Percentiles rank a stretch among this genome's conserved stretches.
Evolutionary conservation across 2,113 vertebrate genomes (phyloP).

Genomic region (Limanda limanda): DNA sequence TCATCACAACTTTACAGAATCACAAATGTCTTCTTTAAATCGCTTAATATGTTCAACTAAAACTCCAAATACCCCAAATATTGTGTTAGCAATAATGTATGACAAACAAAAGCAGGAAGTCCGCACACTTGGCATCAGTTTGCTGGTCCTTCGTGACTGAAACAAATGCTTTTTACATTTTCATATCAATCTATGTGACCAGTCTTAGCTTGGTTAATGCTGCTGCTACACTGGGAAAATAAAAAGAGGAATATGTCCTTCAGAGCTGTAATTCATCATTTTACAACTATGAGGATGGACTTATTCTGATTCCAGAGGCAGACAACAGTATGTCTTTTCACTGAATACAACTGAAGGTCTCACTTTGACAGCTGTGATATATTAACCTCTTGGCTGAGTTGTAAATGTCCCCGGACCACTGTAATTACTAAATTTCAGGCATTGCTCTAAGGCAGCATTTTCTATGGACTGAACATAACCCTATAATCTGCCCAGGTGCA

Average conservation of each 20-base stretch:
- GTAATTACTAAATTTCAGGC: constrained; percentile 7
- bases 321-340: not conserved
- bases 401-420: not conserved
- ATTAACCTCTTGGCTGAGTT: not conserved
- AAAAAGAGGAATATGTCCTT: not conserved
- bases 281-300: not conserved
- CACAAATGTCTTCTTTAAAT: too few species aligned
- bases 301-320: not conserved
- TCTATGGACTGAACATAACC: not conserved
- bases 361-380: not conserved
- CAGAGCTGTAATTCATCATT: not conserved
- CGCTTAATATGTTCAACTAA: too few species aligned
- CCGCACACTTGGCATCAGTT: not conserved
- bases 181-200: too few species aligned
- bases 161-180: too few species aligned
- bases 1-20: too few species aligned
- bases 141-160: not conserved
- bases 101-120: too few species aligned
- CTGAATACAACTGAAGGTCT: not conserved
- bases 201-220: not conserved
- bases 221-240: not conserved
- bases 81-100: not conserved
- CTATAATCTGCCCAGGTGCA: not conserved
- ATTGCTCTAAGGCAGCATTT: constrained; percentile 6
- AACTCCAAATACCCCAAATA: not conserved